Evolutionary conservation across 2,113 vertebrate species (phyloP), one percentile per base, ranked within the genome.

Genomic region (Pachycephala philippinensis): DNA sequence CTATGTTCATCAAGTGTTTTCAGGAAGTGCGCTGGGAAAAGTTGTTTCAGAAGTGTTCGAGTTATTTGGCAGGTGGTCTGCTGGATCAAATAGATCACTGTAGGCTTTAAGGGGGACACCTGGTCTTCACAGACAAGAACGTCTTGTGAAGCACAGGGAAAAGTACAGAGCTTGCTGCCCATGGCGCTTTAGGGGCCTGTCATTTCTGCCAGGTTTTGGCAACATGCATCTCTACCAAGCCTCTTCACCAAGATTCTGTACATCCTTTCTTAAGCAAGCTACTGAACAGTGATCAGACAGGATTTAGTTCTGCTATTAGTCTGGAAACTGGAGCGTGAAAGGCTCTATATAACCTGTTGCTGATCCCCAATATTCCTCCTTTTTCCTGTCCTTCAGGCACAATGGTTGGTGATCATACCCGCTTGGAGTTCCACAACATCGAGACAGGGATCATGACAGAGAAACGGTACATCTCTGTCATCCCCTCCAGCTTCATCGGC

Each of bases 371-470:
- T 81, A 21, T 90, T 82, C 18, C 14, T 83, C 30, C 28, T 89
- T 82, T 17, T 90, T 93, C 56, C 53, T 84, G 35, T 80, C 77
- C 89, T 97, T 84, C 95, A 99, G 99, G 99, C 86, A 99, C 99
- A 5, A 99, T 99, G 99, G 99, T 99, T 87, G 99, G 99, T 22
- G 99, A 99, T 95, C 99, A 99, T 69, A 99, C 99, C 12, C 99
- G 99, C n/a, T 96, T 99, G 98, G 99, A 99, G 97, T 99, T 99
- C 98, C 99, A 99, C 98, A 99, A 99, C 95, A 99, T 99, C 0
- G 99, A 99, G 98, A 99, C 99, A 0, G 99, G 99, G 40, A 98
- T 99, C 97, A 99, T 99, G 99, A 99, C 99, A 0, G 99, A 99
- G 98, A 99, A 99, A 15, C 98, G 98, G 3, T 99, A 99, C 80